Percentiles rank a stretch among this genome's conserved stretches.
phyloP scores from a whole-genome alignment of 2,888 invertebrate species.

The Epinotia demarniana region DNA sequence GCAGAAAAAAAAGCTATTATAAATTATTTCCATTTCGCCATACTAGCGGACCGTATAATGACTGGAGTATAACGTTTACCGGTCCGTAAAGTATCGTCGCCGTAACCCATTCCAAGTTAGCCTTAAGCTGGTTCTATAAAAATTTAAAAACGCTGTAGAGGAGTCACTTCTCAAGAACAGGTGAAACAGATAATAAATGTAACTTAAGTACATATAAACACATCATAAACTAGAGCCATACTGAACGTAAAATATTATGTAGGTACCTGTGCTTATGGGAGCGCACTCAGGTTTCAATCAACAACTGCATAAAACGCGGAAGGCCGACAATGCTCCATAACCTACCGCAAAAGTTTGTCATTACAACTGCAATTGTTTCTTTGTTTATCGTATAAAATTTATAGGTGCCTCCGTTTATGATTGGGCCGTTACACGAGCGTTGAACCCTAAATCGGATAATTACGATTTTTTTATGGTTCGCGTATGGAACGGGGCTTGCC shows the following conservation, averaged over 20 bases:
- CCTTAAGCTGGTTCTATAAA: neutral
- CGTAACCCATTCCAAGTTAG: no score
- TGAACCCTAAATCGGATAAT: conserved; percentile 80
- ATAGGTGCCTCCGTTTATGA: conserved; percentile 68
- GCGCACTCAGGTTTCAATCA: conserved; percentile 14
- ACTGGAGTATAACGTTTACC: no score
- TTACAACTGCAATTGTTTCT: conserved; percentile 75
- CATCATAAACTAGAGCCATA: neutral
- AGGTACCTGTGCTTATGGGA: neutral
- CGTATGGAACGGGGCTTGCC: conserved; percentile 62
- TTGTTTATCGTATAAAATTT: conserved; percentile 80
- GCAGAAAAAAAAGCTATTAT: no score
- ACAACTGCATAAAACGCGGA: conserved; percentile 58
- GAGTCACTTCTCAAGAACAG: neutral
- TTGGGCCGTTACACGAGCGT: conserved; percentile 66
- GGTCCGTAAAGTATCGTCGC: no score
- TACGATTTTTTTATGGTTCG: conserved; percentile 78
- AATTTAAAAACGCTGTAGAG: neutral
- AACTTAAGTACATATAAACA: no score
- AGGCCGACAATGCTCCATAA: conserved; percentile 71
- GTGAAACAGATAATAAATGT: neutral
- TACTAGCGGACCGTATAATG: no score
- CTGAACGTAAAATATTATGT: neutral
- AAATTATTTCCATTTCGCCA: no score
- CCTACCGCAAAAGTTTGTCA: conserved; percentile 79